A percentile compares a stretch with the other conserved stretches of the same genome.
phyloP scores from a whole-genome alignment of 2,797 vertebrate genomes.

The Aeoliscus strigatus region DNA sequence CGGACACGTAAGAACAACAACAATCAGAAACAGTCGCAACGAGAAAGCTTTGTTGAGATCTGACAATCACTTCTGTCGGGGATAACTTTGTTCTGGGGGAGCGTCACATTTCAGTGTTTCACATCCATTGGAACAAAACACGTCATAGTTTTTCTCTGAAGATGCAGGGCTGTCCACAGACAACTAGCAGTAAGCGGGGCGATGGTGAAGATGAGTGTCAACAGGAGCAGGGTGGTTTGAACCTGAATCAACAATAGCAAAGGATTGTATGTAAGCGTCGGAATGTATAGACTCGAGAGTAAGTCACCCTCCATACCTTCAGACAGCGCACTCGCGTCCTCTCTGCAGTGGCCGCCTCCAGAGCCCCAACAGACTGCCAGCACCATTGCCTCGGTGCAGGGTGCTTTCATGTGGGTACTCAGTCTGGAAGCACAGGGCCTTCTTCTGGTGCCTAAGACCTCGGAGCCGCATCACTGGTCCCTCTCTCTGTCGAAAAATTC shows the following conservation, averaged over 20 bases:
- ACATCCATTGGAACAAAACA: conserved; percentile 46
- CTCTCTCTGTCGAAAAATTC: conserved; percentile 44
- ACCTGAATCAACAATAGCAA: conserved; percentile 60
- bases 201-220: conserved; percentile 22
- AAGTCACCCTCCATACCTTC: conserved; percentile 47
- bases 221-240: conserved; percentile 62
- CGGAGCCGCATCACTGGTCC: conserved; percentile 67
- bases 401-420: conserved; percentile 48
- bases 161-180: conserved; percentile 66
- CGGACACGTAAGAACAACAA: conserved; percentile 60
- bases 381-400: conserved; percentile 25
- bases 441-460: conserved; percentile 74
- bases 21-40: conserved; percentile 74
- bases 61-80: conserved; percentile 93
- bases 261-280: conserved; percentile 69
- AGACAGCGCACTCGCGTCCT: conserved; percentile 28
- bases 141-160: conserved; percentile 40
- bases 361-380: conserved; percentile 50
- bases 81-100: conserved; percentile 73
- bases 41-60: conserved; percentile 90
- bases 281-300: conserved; percentile 73
- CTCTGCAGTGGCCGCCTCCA: conserved; percentile 50
- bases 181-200: conserved; percentile 29
- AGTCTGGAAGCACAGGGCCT: conserved; percentile 71
- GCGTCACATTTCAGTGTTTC: conserved; percentile 59